Conservation (phyloP, 2,113 vertebrate genomes). For the Spea multiplicata region DNA sequence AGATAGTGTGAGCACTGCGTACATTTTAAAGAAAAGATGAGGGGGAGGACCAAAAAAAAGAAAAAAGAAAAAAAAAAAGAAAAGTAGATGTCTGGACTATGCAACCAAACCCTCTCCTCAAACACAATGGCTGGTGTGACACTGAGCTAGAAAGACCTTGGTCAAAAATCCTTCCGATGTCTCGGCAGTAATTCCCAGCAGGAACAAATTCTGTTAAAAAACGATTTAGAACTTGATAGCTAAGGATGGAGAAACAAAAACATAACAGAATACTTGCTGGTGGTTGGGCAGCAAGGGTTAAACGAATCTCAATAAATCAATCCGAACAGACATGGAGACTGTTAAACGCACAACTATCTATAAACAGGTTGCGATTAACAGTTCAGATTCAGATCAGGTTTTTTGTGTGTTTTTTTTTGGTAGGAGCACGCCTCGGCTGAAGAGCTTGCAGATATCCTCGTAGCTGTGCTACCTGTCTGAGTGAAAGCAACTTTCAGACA, state of each 20-base stretch:
- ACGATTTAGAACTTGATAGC: constrained; percentile 71
- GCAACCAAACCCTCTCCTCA: constrained; percentile 72
- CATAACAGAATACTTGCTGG: constrained; percentile 61
- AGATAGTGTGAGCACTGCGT: constrained; percentile 79
- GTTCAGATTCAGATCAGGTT: constrained; percentile 51
- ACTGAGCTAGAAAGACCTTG: constrained; percentile 97
- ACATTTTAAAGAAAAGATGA: constrained; percentile 55
- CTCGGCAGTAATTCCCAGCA: constrained; percentile 82
- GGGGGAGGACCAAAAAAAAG: constrained; percentile 43
- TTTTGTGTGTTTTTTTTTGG: neutral
- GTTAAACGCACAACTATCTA: constrained; percentile 60
- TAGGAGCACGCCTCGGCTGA: constrained; percentile 1
- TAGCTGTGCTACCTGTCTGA: constrained; percentile 63
- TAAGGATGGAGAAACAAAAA: constrained; percentile 66
- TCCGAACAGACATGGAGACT: constrained; percentile 60
- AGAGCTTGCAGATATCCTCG: neutral
- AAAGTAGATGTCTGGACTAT: constrained; percentile 68
- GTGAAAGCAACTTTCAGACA: too few species aligned
- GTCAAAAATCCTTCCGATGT: constrained; percentile 99
- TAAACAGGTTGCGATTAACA: constrained; percentile 58
- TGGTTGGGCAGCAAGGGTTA: constrained; percentile 84
- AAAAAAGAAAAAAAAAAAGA: neutral
- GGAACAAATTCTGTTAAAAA: constrained; percentile 77
- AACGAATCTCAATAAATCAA: constrained; percentile 63
- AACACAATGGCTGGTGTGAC: constrained; percentile 91